Base-by-base conservation (phyloP, 2,888 invertebrate species). In the Trachelus tabidus region DNA sequence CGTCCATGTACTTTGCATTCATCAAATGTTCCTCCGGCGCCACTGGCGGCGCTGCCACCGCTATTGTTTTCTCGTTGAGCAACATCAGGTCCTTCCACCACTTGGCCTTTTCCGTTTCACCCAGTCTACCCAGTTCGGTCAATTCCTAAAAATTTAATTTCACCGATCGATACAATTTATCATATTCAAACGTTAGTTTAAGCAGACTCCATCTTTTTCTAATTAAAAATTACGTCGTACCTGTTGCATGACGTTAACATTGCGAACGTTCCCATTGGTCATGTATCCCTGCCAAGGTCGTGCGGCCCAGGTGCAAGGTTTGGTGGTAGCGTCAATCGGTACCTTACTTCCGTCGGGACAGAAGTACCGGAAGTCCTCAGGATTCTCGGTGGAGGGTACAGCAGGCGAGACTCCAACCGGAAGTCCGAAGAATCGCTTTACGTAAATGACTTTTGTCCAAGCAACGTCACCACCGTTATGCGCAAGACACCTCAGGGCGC, bases 391-490 rank as follows among this genome's bases (percentile, higher is more conserved):
- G 0, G 94, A 93, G n/a, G 92, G 89, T 69, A 92, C 91, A 0
- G 94, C 94, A 30, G 94, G 93, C 0, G 93, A 92, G 0, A 92
- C 93, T 23, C 95, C 95, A 77, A 94, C 94, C 40, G 95, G 94
- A 30, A 96, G 92, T 78, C 96, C 96, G 88, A 97, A 96, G 93
- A 96, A 96, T 89, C 95, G 95, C 87, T 95, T 93, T 69, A 97
- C 96, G 85, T 93, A 96, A 85, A 96, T 95, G 80, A 96, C 95
- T 90, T 97, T 97, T 23, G 96, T 96, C 92, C 96, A 97, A 23
- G 97, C 98, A 3, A 98, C 95, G 85, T 98, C 95, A 0, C 97
- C 98, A 3, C 95, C 95, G 83, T 96, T 96, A 84, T 96, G 95
- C 1, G 95, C 95, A 80, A 98, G 92, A 90, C 98, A 98, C 35